phyloP scores from a whole-genome alignment of 2,888 invertebrate species.

The Drosophila pegasa region DNA sequence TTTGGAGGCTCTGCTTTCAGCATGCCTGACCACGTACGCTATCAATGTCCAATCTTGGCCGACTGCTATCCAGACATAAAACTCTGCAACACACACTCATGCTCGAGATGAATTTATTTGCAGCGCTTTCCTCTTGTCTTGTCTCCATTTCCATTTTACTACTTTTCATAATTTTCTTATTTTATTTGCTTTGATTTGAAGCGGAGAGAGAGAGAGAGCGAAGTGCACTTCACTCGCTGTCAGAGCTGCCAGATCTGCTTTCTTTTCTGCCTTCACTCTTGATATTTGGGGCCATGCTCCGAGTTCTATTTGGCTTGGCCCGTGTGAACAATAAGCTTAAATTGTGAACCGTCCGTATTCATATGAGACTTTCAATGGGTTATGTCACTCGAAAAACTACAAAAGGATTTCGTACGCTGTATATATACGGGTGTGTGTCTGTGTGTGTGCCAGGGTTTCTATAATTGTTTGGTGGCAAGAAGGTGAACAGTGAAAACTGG shows the following conservation, averaged over 20 bases:
- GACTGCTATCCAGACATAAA: constrained; percentile 25
- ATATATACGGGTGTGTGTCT: constrained; percentile 1
- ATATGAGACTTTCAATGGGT: constrained; percentile 51
- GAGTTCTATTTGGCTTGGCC: constrained; percentile 41
- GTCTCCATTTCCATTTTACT: constrained; percentile 18
- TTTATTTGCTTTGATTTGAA: constrained; percentile 65
- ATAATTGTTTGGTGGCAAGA: constrained; percentile 9
- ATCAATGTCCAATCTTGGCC: constrained; percentile 68
- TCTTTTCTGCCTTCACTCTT: constrained; percentile 1
- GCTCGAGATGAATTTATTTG: constrained; percentile 62
- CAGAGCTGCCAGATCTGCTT: constrained; percentile 11
- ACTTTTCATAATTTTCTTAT: constrained; percentile 67
- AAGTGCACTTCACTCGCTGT: constrained; percentile 15
- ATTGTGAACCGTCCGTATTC: constrained; percentile 43
- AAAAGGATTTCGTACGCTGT: constrained; percentile 28
- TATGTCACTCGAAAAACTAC: constrained; percentile 60
- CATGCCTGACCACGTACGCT: constrained; percentile 67
- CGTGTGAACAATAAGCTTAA: constrained; percentile 61
- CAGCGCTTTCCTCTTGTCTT: constrained; percentile 2
- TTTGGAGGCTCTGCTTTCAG: neutral
- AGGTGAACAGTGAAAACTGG: neutral
- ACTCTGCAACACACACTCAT: constrained; percentile 24
- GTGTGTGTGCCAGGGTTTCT: constrained; percentile 3
- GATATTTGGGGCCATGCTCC: constrained; percentile 17
- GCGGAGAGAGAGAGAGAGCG: constrained; percentile 13